Evolutionary conservation across 2,888 invertebrate species (phyloP), one percentile per base, ranked within the genome.

Genomic region (Synergus itoensis): DNA sequence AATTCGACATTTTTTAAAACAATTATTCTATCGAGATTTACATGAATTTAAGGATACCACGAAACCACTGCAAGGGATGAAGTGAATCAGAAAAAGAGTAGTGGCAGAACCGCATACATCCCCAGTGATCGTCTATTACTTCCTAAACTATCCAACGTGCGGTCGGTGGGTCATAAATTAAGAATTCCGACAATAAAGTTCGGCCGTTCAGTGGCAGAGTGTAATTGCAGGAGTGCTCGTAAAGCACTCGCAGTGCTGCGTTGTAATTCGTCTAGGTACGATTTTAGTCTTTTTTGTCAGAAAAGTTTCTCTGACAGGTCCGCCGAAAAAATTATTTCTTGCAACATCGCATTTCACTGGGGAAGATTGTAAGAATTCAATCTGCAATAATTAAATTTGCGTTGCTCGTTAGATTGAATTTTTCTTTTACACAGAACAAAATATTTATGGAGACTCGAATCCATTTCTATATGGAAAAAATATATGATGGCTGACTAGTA

Each of bases 181-280:
- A 84, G 83, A 85, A 84, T 78, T 80, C 79, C 84, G 81, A 85
- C 86, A 85, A 86, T 88, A 86, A 88, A 88, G 87, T 85, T 84
- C 80, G 82, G 84, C 85, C 85, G 86, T 84, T 87, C 84, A 84
- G 86, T 84, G 82, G 85, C 80, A 81, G 84, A 85, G 83, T 87
- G 87, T 89, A 89, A 89, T 89, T 89, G 88, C 85, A 81, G 81
- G 86, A 88, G 87, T 87, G 83, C 86, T 87, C 86, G 86, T 88
- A 87, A 88, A 89, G 84, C 79, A 82, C 81, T 84, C 67, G 65
- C 73, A 77, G 63, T 79, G 69, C 81, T 81, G 77, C 78, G 75
- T 82, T 81, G 81, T 79, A 84, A 82, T 83, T 80, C 82, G 79
- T 80, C 83, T 82, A 75, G 64, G 53, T 62, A 18, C n/a, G 65